phyloP scores from a whole-genome alignment of 2,797 vertebrate genomes.

The Rhynchonycteris naso region DNA sequence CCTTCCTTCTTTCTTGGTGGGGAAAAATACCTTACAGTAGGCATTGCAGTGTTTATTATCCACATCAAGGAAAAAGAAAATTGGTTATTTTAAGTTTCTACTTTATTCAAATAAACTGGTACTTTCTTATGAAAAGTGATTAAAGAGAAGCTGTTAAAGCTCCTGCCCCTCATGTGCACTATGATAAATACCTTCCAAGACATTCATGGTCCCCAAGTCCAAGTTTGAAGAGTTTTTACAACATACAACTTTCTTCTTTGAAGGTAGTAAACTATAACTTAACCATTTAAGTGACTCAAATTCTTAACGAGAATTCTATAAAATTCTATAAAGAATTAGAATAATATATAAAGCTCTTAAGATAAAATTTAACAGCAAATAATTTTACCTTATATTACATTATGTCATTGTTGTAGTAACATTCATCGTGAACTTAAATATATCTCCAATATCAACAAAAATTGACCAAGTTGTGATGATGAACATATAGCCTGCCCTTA shows the following conservation, averaged over 20 bases:
- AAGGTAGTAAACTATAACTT: constrained; percentile 24
- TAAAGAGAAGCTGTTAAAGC: not conserved
- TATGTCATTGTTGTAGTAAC: not conserved
- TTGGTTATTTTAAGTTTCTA: not conserved
- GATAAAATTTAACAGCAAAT: constrained; percentile 39
- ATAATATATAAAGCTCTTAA: not conserved
- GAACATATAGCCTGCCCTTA: not conserved
- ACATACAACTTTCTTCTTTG: not conserved
- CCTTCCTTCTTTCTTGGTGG: too few relatives aligned
- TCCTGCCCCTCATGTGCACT: not conserved
- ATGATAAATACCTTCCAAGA: constrained; percentile 2
- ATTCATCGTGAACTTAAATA: not conserved
- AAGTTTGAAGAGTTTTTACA: not conserved
- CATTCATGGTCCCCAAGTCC: not conserved
- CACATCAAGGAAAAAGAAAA: not conserved
- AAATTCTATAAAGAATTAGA: not conserved
- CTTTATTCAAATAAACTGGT: constrained; percentile 32
- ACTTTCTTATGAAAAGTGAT: not conserved
- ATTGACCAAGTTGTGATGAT: not conserved
- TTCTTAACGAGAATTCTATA: not conserved
- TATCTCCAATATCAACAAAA: not conserved
- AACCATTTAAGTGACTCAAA: constrained; percentile 41
- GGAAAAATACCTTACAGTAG: too few relatives aligned
- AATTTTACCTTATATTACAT: not conserved
- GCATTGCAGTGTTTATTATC: not conserved